These are phyloP conservation scores for Ataeniobius toweri DNA, from an alignment of 2,797 vertebrate genomes.

Conservation along the genomic window DNA sequence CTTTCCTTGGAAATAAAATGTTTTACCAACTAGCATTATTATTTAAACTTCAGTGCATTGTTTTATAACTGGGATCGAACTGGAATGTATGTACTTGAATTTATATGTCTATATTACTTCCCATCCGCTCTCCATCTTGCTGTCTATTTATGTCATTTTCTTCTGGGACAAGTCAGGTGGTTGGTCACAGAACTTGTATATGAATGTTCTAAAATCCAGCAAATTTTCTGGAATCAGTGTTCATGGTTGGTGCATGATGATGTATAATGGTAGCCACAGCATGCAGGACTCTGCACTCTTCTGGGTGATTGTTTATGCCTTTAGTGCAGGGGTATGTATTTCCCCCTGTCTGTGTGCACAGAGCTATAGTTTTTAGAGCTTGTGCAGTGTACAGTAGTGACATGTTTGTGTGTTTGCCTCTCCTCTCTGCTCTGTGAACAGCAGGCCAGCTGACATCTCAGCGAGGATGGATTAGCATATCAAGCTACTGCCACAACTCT, in stretches of 20 bases:
- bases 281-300: background rate
- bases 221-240: constrained; percentile 10
- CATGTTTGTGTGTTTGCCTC: constrained; percentile 17
- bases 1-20: too few relatives aligned
- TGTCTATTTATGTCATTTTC: background rate
- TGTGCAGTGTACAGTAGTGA: constrained; percentile 13
- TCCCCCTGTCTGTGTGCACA: background rate
- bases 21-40: too few relatives aligned
- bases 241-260: background rate
- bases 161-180: constrained; percentile 8
- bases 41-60: too few relatives aligned
- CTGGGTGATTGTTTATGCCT: background rate
- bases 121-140: background rate
- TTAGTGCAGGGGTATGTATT: constrained; percentile 10
- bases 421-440: constrained; percentile 55
- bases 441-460: constrained; percentile 72
- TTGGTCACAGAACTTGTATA: constrained; percentile 35
- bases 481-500: constrained; percentile 66
- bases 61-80: too few relatives aligned
- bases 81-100: too few relatives aligned
- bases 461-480: constrained; percentile 73
- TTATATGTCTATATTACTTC: background rate
- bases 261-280: constrained; percentile 1
- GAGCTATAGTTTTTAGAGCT: background rate
- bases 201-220: constrained; percentile 29